phyloP scores from a whole-genome alignment of 35 echinoderm and acorn worm genomes.

The Heliocidaris tuberculata region DNA sequence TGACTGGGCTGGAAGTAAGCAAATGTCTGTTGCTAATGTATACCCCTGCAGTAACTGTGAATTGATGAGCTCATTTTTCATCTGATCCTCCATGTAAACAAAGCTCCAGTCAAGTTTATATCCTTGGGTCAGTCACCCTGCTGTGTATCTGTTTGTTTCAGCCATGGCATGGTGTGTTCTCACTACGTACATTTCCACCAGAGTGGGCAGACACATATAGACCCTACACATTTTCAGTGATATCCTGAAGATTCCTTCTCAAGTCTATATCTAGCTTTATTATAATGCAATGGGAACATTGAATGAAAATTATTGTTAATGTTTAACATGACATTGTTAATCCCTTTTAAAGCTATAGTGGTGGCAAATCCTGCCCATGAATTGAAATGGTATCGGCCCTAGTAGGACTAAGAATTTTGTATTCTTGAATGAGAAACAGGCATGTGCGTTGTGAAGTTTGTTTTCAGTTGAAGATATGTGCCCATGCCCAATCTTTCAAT shows the following conservation, averaged over 20 bases:
- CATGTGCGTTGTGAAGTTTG: too few relatives aligned
- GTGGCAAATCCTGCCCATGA: too few relatives aligned
- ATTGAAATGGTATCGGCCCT: too few relatives aligned
- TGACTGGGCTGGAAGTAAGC: neutral
- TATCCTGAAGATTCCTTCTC: neutral
- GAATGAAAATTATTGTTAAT: too few relatives aligned
- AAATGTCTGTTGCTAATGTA: slow-evolving; percentile 30
- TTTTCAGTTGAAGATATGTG: too few relatives aligned
- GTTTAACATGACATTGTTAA: too few relatives aligned
- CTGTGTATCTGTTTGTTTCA: slow-evolving; percentile 17
- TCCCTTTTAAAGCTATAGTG: too few relatives aligned
- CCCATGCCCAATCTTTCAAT: too few relatives aligned
- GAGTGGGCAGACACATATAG: too few relatives aligned
- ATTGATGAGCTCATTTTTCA: slow-evolving; percentile 40
- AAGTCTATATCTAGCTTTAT: too few relatives aligned
- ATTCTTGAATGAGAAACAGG: too few relatives aligned
- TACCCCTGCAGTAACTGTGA: slow-evolving; percentile 29
- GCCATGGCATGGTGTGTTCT: neutral
- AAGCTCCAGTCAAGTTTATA: slow-evolving; percentile 22
- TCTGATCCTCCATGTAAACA: slow-evolving; percentile 15
- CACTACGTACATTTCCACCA: neutral
- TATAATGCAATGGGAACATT: neutral
- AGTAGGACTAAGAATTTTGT: too few relatives aligned
- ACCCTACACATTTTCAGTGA: neutral
- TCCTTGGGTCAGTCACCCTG: slow-evolving; percentile 35